A percentile compares a stretch with the other conserved stretches of the same genome.
Evolutionary conservation across 2,888 invertebrate genomes (phyloP).

Genomic region (Nymphalis polychloros): DNA sequence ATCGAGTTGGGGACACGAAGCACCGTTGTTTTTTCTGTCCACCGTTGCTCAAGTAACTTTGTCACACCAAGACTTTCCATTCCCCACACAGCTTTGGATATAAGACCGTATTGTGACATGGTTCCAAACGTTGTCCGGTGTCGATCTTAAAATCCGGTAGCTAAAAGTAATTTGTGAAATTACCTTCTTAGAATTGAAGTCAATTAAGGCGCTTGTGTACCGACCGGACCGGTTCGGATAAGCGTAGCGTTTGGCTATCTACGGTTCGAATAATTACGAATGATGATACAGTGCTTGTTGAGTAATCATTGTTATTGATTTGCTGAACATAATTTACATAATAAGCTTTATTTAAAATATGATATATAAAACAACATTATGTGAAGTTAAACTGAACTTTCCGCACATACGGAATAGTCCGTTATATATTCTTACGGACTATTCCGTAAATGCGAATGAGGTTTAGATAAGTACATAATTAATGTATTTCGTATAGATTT

Average conservation of each 20-base stretch:
- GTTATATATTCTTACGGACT: no score
- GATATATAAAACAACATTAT: no score
- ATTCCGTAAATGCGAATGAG: no score
- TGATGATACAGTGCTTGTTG: conserved; percentile 21
- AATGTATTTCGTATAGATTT: no score
- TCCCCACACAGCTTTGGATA: conserved; percentile 7
- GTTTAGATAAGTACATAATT: no score
- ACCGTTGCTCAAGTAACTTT: conserved; percentile 59
- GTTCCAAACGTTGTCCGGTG: conserved; percentile 57
- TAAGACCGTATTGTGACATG: conserved; percentile 50
- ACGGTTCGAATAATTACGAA: conserved; percentile 41
- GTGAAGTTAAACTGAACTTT: no score
- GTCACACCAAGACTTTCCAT: conserved; percentile 47
- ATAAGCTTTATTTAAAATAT: no score
- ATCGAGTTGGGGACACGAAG: conserved; percentile 46
- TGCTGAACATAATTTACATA: background rate
- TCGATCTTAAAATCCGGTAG: conserved; percentile 77
- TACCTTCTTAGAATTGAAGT: conserved; percentile 79
- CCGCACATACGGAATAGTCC: no score
- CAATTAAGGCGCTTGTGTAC: conserved; percentile 65
- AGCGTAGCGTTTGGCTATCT: conserved; percentile 38
- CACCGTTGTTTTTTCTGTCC: conserved; percentile 56
- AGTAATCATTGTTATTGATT: conserved; percentile 19
- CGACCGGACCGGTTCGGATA: conserved; percentile 42
- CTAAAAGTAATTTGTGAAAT: conserved; percentile 82